Conservation (phyloP, 2,888 invertebrate species). For the Zygaena filipendulae region DNA sequence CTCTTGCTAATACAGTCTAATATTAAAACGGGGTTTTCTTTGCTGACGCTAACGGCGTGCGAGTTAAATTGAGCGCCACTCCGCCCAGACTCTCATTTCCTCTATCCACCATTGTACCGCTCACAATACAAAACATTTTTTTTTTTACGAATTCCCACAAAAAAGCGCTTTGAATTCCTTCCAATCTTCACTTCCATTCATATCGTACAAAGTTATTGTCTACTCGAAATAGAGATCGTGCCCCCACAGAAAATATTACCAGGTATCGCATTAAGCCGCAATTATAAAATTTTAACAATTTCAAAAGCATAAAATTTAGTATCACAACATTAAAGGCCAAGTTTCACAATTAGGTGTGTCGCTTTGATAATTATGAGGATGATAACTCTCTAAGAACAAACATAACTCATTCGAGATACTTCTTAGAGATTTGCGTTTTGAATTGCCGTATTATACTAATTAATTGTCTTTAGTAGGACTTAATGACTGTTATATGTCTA, state of each 20-base stretch:
- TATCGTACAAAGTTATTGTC: slow-evolving; percentile 56
- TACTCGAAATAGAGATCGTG: slow-evolving; percentile 40
- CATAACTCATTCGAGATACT: slow-evolving; percentile 54
- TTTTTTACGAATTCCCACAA: slow-evolving; percentile 58
- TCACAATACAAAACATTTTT: slow-evolving; percentile 68
- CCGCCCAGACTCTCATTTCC: slow-evolving; percentile 66
- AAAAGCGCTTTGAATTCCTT: slow-evolving; percentile 65
- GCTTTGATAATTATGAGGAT: slow-evolving; percentile 46
- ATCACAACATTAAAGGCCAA: slow-evolving; percentile 29
- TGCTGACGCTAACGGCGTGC: too few species aligned
- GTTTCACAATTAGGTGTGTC: slow-evolving; percentile 55
- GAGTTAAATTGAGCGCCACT: slow-evolving; percentile 61
- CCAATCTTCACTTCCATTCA: slow-evolving; percentile 64
- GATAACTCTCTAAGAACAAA: slow-evolving; percentile 59
- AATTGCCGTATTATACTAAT: slow-evolving; percentile 65
- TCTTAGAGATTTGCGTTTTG: slow-evolving; percentile 51
- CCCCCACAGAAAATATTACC: slow-evolving; percentile 21
- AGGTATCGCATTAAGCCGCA: slow-evolving; percentile 18
- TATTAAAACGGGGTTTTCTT: too few species aligned
- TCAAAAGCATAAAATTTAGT: slow-evolving; percentile 38
- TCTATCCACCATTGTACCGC: slow-evolving; percentile 59
- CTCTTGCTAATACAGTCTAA: slow-evolving; percentile 1
- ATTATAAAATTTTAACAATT: slow-evolving; percentile 34
- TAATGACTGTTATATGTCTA: slow-evolving; percentile 47
- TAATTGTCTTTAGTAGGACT: slow-evolving; percentile 55